Percentiles rank a stretch among this genome's conserved stretches.
Conservation (phyloP, 2,113 vertebrate genomes). For the Acanthisitta chloris region DNA sequence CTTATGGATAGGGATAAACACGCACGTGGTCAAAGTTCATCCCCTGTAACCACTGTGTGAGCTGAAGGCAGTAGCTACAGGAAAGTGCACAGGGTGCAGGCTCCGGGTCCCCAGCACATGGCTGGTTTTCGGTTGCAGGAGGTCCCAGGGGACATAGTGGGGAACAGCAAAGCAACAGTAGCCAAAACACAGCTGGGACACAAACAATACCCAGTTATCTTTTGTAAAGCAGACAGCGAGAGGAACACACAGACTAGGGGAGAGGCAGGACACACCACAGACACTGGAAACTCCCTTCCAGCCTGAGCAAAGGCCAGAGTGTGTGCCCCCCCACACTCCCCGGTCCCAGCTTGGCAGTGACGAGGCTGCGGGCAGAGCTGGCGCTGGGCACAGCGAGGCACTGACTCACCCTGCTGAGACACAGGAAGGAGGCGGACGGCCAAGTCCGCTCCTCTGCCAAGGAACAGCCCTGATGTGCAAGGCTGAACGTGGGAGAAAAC, state of each 20-base stretch:
- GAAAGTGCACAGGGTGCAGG: background rate
- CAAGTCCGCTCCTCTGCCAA: background rate
- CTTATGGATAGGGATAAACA: background rate
- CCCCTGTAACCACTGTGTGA: background rate
- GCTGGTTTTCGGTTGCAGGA: background rate
- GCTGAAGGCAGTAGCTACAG: background rate
- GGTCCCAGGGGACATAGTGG: background rate
- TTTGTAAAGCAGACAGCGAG: background rate
- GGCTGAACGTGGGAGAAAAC: background rate
- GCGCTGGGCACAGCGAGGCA: background rate
- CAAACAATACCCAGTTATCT: conserved; percentile 16
- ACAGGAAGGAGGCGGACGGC: conserved; percentile 19
- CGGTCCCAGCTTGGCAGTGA: background rate
- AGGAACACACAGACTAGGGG: background rate
- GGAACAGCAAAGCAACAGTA: background rate
- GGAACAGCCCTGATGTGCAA: background rate
- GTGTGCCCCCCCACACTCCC: background rate
- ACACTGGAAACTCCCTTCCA: conserved; percentile 29
- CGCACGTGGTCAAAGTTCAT: background rate
- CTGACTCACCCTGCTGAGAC: conserved; percentile 50
- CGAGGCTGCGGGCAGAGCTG: background rate
- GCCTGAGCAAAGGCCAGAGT: background rate
- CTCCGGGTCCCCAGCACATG: background rate
- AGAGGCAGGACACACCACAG: background rate
- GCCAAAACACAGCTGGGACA: background rate